Evolutionary conservation across 92 coral and sea anemone species (phyloP).

Genomic region (Epizoanthus fatuus): DNA sequence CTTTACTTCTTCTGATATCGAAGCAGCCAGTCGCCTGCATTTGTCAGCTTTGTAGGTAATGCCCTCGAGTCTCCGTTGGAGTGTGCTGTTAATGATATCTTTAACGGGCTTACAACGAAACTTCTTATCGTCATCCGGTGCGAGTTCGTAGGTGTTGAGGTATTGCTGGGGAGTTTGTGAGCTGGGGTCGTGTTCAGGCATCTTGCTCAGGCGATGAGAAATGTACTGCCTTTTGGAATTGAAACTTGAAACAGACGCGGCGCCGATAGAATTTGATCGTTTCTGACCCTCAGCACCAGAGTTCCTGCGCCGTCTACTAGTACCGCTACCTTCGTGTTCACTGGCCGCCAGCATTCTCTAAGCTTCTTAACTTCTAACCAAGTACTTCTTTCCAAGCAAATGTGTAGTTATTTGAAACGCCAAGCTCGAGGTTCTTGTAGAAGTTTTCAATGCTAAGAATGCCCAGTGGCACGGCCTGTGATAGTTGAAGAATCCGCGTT

Average conservation of each 20-base stretch:
- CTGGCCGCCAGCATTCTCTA: not conserved
- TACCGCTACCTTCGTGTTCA: not conserved
- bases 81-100: constrained; percentile 72
- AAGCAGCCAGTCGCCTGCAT: constrained; percentile 68
- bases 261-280: not conserved
- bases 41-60: constrained; percentile 74
- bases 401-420: not conserved
- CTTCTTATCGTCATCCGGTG: constrained; percentile 74
- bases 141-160: constrained; percentile 86
- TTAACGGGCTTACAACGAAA: constrained; percentile 81
- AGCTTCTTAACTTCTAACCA: not conserved
- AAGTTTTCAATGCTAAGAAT: not conserved
- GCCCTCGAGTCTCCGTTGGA: constrained; percentile 75
- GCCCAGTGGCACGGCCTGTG: no score
- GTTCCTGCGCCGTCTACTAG: no score
- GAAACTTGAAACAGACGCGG: constrained; percentile 6
- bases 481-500: not conserved
- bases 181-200: not conserved
- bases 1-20: constrained; percentile 87
- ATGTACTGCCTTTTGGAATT: not conserved
- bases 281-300: not conserved
- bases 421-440: not conserved
- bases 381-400: not conserved
- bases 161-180: constrained; percentile 24
- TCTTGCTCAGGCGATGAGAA: not conserved